Evolutionary conservation across 2,797 vertebrate genomes (phyloP).

Genomic region (Anguilla anguilla): DNA sequence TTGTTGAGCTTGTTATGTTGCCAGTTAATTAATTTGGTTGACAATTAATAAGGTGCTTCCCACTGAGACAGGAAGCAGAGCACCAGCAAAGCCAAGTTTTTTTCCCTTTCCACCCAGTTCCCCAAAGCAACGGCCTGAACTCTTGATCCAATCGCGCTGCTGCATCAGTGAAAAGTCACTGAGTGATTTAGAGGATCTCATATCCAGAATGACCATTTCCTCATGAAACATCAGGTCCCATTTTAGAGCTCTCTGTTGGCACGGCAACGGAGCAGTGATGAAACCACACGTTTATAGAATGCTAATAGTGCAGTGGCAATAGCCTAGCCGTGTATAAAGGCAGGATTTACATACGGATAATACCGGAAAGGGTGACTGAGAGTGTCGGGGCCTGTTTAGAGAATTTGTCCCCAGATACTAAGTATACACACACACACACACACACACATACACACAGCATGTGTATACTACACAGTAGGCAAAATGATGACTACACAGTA

Average conservation of each 20-base stretch:
- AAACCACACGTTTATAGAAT: constrained; percentile 76
- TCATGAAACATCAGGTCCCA: constrained; percentile 81
- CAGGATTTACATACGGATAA: constrained; percentile 65
- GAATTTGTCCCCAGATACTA: not conserved
- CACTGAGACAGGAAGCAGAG: constrained; percentile 36
- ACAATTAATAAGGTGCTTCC: constrained; percentile 51
- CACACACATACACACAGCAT: not conserved
- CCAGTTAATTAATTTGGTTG: constrained; percentile 56
- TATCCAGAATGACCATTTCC: constrained; percentile 49
- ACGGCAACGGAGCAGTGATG: constrained; percentile 76
- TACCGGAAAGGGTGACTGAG: not conserved
- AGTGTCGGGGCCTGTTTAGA: not conserved
- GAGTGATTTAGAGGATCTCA: not conserved
- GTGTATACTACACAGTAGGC: not conserved
- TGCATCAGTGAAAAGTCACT: constrained; percentile 49
- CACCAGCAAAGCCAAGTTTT: constrained; percentile 33
- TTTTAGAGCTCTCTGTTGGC: constrained; percentile 82
- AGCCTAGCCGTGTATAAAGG: constrained; percentile 67
- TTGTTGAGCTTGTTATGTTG: constrained; percentile 49
- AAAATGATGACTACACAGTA: not conserved
- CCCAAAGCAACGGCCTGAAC: not conserved
- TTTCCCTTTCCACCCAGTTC: not conserved
- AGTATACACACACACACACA: not conserved
- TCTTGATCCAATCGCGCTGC: constrained; percentile 38
- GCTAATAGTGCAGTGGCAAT: constrained; percentile 76